Evolutionary conservation across 2,113 vertebrate genomes (phyloP).

Genomic region (Capricornis sumatraensis): DNA sequence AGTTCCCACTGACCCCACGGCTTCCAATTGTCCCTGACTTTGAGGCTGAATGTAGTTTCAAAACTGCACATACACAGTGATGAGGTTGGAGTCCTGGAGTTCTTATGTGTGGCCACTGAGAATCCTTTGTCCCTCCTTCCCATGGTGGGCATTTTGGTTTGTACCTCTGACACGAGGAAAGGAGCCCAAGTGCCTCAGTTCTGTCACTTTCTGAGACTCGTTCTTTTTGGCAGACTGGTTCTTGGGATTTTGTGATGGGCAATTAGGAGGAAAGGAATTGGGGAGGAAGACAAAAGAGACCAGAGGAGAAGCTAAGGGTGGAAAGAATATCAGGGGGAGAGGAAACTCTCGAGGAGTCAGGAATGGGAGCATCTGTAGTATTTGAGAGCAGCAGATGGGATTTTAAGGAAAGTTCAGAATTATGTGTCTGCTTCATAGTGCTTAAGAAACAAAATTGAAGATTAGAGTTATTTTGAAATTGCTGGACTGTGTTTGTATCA

Average conservation of each 20-base stretch:
- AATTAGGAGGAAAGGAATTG: not conserved
- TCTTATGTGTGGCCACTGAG: not conserved
- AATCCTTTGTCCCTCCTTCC: not conserved
- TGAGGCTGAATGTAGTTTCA: not conserved
- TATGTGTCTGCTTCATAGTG: not conserved
- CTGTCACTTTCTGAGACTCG: not conserved
- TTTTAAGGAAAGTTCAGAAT: constrained; percentile 7
- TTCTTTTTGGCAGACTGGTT: not conserved
- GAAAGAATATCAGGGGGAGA: not conserved
- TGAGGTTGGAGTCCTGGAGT: not conserved
- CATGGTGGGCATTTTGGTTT: not conserved
- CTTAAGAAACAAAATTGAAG: not conserved
- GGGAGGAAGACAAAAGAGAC: not conserved
- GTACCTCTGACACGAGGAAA: not conserved
- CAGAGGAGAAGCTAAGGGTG: not conserved
- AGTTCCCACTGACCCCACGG: too few species aligned
- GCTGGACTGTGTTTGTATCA: not conserved
- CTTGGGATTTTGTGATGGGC: not conserved
- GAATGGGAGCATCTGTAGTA: not conserved
- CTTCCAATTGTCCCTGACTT: not conserved
- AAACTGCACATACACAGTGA: not conserved
- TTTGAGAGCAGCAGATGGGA: not conserved
- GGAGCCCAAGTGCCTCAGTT: not conserved
- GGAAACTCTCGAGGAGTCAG: not conserved
- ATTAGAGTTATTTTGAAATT: constrained; percentile 35